These are phyloP conservation scores for Idaea dimidiata DNA, from an alignment of 2,888 invertebrate species.

Conservation along the genomic window DNA sequence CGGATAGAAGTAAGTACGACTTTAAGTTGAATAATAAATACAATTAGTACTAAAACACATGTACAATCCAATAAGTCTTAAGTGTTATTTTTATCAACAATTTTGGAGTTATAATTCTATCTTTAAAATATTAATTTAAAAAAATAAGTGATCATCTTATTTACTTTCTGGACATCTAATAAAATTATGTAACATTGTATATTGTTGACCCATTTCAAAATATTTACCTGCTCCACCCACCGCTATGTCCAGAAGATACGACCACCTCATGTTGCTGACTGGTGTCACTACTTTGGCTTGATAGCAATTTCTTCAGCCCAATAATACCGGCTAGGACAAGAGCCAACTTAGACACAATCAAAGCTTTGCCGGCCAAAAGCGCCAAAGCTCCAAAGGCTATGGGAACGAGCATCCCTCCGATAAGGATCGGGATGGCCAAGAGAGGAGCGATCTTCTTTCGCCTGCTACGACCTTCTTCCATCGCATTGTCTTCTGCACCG, in stretches of 20 bases:
- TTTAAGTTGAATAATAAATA: too few species aligned
- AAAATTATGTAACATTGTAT: too few species aligned
- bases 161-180: too few species aligned
- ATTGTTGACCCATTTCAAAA: too few species aligned
- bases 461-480: slow-evolving; percentile 85
- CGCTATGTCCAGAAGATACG: slow-evolving; percentile 84
- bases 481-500: slow-evolving; percentile 82
- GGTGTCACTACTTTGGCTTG: slow-evolving; percentile 81
- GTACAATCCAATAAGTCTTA: too few species aligned
- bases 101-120: too few species aligned
- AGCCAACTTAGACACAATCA: slow-evolving; percentile 91
- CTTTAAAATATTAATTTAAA: too few species aligned
- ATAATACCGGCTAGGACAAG: slow-evolving; percentile 89
- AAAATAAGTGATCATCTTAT: too few species aligned
- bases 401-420: slow-evolving; percentile 90
- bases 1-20: too few species aligned
- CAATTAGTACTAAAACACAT: too few species aligned
- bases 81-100: too few species aligned
- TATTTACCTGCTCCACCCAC: slow-evolving; percentile 85
- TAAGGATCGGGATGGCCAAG: slow-evolving; percentile 88
- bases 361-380: slow-evolving; percentile 90
- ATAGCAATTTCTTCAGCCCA: slow-evolving; percentile 90
- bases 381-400: slow-evolving; percentile 91
- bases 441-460: slow-evolving; percentile 88
- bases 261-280: slow-evolving; percentile 87